These are phyloP conservation scores for Psylliodes chrysocephalus DNA, from an alignment of 2,888 invertebrate genomes.

Conservation along the genomic window DNA sequence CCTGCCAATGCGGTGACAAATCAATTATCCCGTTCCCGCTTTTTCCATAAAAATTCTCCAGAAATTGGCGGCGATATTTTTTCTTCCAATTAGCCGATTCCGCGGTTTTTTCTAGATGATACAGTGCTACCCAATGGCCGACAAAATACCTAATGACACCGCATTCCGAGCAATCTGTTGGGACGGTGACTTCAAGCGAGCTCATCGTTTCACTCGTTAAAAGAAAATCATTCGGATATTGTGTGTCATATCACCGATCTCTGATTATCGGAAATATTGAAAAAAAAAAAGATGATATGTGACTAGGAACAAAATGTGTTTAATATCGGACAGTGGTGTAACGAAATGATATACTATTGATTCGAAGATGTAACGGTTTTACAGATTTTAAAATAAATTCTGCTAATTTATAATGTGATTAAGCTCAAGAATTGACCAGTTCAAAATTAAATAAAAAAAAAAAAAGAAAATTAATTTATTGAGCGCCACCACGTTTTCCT, in stretches of 20 bases:
- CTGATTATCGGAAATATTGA: slow-evolving; percentile 16
- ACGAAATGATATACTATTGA: too few relatives aligned
- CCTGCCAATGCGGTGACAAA: slow-evolving; percentile 1
- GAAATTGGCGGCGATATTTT: slow-evolving; percentile 25
- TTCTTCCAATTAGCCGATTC: slow-evolving; percentile 32
- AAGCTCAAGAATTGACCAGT: too few relatives aligned
- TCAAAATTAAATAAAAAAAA: too few relatives aligned
- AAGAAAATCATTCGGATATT: slow-evolving; percentile 36
- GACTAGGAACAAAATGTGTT: slow-evolving; percentile 12
- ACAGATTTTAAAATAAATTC: too few relatives aligned
- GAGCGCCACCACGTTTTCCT: too few relatives aligned
- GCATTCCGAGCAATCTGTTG: slow-evolving; percentile 40
- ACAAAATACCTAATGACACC: slow-evolving; percentile 41
- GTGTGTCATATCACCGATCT: slow-evolving; percentile 38
- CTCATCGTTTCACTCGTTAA: slow-evolving; percentile 40
- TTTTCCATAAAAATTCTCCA: slow-evolving; percentile 14
- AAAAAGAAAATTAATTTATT: too few relatives aligned
- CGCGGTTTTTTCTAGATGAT: slow-evolving; percentile 18
- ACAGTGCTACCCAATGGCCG: slow-evolving; percentile 22
- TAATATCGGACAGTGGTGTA: neutral
- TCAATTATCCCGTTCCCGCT: slow-evolving; percentile 4
- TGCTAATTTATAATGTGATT: too few relatives aligned
- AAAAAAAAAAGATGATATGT: slow-evolving; percentile 6
- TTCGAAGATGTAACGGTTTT: too few relatives aligned
- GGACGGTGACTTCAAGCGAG: slow-evolving; percentile 19